These are phyloP conservation scores for Channallabes apus DNA, from an alignment of 2,797 vertebrate species.

Conservation along the genomic window DNA sequence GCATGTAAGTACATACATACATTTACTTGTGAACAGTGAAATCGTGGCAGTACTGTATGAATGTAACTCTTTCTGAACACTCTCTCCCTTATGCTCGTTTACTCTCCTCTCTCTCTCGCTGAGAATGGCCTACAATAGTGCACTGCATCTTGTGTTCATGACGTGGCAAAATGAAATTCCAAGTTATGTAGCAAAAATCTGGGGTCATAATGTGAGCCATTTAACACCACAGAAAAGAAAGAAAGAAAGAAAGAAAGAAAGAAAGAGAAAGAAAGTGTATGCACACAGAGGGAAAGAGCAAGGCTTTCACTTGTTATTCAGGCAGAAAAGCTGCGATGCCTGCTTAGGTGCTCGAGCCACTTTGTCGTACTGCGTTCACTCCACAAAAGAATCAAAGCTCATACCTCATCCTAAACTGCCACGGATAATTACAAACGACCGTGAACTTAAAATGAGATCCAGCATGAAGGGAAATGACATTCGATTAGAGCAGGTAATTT, in stretches of 20 bases:
- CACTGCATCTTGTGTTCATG: background rate
- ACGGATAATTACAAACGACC: conserved; percentile 29
- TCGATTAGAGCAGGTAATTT: conserved; percentile 31
- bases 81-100: conserved; percentile 21
- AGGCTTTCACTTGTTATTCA: background rate
- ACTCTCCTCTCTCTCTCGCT: background rate
- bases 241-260: too few species aligned
- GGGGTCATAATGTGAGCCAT: conserved; percentile 4
- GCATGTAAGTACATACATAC: conserved; percentile 13
- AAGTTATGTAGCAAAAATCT: conserved; percentile 22
- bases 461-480: conserved; percentile 19
- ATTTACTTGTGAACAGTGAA: conserved; percentile 15
- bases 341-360: background rate
- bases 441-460: conserved; percentile 35
- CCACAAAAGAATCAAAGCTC: conserved; percentile 13
- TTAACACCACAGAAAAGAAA: background rate
- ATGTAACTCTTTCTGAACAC: conserved; percentile 22
- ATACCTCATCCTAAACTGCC: conserved; percentile 4
- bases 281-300: background rate
- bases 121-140: conserved; percentile 18
- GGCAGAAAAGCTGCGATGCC: too few species aligned
- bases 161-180: conserved; percentile 29
- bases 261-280: too few species aligned
- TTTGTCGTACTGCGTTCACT: conserved; percentile 28
- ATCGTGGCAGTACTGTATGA: conserved; percentile 19